These are phyloP conservation scores for Chaenogobius annularis DNA, from an alignment of 2,113 vertebrate genomes.

Conservation along the genomic window DNA sequence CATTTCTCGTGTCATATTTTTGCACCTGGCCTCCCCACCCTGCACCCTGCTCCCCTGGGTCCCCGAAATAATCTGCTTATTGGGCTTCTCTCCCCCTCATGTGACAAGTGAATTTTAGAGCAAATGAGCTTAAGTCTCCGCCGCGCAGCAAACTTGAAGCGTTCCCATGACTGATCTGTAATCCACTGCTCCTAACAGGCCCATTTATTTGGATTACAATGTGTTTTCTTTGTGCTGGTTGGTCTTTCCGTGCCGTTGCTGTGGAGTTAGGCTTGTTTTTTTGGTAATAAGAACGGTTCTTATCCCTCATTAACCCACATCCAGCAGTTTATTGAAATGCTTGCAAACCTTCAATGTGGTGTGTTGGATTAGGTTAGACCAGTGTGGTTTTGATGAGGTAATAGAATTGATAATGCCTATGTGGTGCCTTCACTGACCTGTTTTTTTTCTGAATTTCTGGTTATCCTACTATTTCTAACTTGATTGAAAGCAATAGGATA, in stretches of 20 bases:
- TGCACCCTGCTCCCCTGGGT: conserved; percentile 19
- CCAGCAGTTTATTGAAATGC: conserved; percentile 29
- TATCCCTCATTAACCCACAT: conserved; percentile 70
- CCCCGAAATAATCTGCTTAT: conserved; percentile 66
- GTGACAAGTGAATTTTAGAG: conserved; percentile 70
- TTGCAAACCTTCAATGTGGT: conserved; percentile 17
- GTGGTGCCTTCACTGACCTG: too few species aligned
- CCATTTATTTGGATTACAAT: conserved; percentile 47
- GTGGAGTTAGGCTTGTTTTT: conserved; percentile 16
- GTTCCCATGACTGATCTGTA: conserved; percentile 75
- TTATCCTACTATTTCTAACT: too few species aligned
- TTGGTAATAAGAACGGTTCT: conserved; percentile 49
- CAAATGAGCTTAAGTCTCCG: conserved; percentile 68
- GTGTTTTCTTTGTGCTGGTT: conserved; percentile 59
- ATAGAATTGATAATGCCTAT: too few species aligned
- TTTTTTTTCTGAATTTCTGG: too few species aligned
- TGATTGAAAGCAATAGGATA: too few species aligned
- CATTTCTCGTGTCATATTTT: neutral
- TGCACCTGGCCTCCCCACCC: conserved; percentile 7
- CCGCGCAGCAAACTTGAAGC: conserved; percentile 39
- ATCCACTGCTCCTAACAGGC: conserved; percentile 51
- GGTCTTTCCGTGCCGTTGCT: conserved; percentile 43
- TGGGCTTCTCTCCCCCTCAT: conserved; percentile 62
- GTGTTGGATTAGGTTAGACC: conserved; percentile 19
- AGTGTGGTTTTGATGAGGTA: too few species aligned